Conservation (phyloP, 2,888 invertebrate genomes). For the Drosophila lutescens region DNA sequence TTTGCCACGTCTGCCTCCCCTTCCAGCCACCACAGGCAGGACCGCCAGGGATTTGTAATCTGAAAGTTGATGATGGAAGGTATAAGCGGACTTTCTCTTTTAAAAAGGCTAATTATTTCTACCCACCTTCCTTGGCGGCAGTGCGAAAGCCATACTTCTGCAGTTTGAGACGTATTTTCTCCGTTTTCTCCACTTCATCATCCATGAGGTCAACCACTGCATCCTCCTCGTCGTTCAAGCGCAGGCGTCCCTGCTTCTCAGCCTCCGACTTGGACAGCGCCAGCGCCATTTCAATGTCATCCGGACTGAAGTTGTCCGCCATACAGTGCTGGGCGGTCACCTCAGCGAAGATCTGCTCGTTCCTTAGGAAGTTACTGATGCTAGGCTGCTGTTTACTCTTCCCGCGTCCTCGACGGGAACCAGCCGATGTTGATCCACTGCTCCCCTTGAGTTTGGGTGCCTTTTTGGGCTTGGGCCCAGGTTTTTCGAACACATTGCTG, state of each 20-base stretch:
- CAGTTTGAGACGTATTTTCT: slow-evolving; percentile 85
- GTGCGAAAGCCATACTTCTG: slow-evolving; percentile 87
- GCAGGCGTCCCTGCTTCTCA: slow-evolving; percentile 56
- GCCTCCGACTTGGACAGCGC: slow-evolving; percentile 87
- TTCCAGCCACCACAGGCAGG: slow-evolving; percentile 47
- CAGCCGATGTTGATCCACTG: slow-evolving; percentile 4
- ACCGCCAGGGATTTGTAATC: slow-evolving; percentile 74
- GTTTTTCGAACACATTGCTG: slow-evolving; percentile 57
- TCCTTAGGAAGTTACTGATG: slow-evolving; percentile 81
- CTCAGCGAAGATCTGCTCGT: slow-evolving; percentile 82
- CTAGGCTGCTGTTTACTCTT: slow-evolving; percentile 72
- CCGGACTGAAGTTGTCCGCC: slow-evolving; percentile 86
- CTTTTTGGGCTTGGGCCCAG: slow-evolving; percentile 63
- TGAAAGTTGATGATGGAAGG: slow-evolving; percentile 29
- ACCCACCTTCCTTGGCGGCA: slow-evolving; percentile 74
- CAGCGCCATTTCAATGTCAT: slow-evolving; percentile 88
- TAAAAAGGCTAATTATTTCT: rapidly evolving
- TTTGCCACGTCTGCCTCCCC: slow-evolving; percentile 68
- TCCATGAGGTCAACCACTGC: slow-evolving; percentile 45
- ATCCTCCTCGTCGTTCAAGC: slow-evolving; percentile 50
- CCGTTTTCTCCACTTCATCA: slow-evolving; percentile 49
- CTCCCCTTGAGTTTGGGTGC: slow-evolving; percentile 66
- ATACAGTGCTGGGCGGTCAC: slow-evolving; percentile 82
- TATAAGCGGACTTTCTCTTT: not conserved
- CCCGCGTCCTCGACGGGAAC: slow-evolving; percentile 36